Base-by-base conservation (phyloP, 2,797 vertebrate species). In the Arrhamphus sclerolepis region DNA sequence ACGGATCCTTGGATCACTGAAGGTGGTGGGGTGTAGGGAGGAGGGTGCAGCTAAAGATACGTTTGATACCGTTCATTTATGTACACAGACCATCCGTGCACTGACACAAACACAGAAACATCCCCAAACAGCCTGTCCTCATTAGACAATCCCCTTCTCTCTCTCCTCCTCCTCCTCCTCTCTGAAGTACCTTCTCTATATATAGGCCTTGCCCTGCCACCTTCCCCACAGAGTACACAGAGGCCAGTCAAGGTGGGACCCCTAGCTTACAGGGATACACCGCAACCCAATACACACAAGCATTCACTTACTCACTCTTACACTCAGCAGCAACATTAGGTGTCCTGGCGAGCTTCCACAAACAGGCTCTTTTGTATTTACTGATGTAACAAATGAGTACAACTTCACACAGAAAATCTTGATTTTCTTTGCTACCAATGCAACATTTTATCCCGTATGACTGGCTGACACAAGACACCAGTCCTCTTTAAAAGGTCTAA, bases 81-180 rank as follows among this genome's bases (percentile, higher is more conserved):
- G 56, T 80, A 82, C 75, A 87, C 86, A 88, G 63, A 77, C 87
- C 84, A 88, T 91, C 87, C 88, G 84, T 81, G 75, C 50, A 73
- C 49, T 73, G 59, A 81, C 26, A 62, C 59, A 72, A 40, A 31
- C 43, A 72, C 56, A 75, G 70, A 82, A 83, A 87, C 74, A 86
- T 89, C 80, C 87, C 80, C 77, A 79, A 82, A 83, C 82, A 88
- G 82, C 71, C 40, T 92, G 90, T 80, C 91, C 92, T 92, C 89
- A 90, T 92, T 93, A 92, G 84, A 88, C 78, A 81, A 85, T 87
- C 76, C 22, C 78, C 72, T 41, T 75, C 68, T 72, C 72, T 82
- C 76, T 67, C 59, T 57, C 70, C 72, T 55, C 75, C 68, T 83
- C 68, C 59, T 60, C 70, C 72, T 55, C 75, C 68, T 83, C 86